Percentiles rank a stretch among this genome's conserved stretches.
These are phyloP conservation scores for Tachina grossa DNA, from an alignment of 2,888 invertebrate genomes.

Conservation along the genomic window DNA sequence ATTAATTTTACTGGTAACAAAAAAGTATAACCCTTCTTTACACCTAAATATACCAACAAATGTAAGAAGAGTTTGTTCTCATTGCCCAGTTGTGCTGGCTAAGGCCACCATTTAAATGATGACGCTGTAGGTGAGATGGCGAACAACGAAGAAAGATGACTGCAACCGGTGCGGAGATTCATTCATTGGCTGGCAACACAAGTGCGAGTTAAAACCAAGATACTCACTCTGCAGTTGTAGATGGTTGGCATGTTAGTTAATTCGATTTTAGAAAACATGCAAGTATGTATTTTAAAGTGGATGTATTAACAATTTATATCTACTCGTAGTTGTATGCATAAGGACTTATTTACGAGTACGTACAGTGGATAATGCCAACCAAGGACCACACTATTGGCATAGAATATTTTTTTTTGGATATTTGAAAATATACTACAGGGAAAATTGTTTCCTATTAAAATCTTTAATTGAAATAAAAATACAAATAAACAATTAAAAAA, in stretches of 20 bases:
- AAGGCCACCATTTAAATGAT: slow-evolving; percentile 39
- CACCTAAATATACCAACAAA: slow-evolving; percentile 37
- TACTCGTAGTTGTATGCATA: neutral
- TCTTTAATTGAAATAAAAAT: too few relatives aligned
- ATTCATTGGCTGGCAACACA: slow-evolving; percentile 1
- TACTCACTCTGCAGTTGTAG: slow-evolving; percentile 20
- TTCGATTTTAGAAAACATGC: slow-evolving; percentile 59
- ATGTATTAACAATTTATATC: slow-evolving; percentile 30
- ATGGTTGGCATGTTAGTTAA: slow-evolving; percentile 37
- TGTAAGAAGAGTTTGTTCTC: neutral
- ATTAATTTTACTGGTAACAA: slow-evolving; percentile 67
- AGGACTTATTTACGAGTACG: neutral
- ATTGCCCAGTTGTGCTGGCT: slow-evolving; percentile 48
- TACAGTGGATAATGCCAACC: slow-evolving; percentile 14
- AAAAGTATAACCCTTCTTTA: slow-evolving; percentile 60
- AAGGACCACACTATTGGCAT: neutral
- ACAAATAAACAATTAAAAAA: too few relatives aligned
- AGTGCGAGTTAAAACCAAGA: slow-evolving; percentile 29
- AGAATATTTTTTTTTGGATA: neutral
- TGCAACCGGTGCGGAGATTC: slow-evolving; percentile 8
- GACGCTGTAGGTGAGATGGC: slow-evolving; percentile 36
- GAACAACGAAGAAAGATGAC: slow-evolving; percentile 19
- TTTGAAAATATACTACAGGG: too few relatives aligned
- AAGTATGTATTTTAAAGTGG: slow-evolving; percentile 44
- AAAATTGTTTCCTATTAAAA: too few relatives aligned